phyloP scores from a whole-genome alignment of 1,140 invertebrate genomes.

The Macrostomum lignano region DNA sequence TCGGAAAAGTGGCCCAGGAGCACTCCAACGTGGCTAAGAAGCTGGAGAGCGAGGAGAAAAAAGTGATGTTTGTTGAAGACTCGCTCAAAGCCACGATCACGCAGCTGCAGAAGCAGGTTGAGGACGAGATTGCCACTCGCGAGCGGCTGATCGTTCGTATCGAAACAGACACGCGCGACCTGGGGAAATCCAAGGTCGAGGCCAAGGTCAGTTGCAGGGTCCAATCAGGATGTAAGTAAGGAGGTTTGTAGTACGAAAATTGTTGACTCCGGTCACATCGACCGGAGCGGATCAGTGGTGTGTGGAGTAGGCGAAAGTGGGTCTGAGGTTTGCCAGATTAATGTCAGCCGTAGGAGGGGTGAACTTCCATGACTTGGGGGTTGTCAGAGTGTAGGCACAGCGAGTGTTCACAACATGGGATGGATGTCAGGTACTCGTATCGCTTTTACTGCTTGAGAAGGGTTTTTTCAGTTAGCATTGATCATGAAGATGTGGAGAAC shows the following conservation, averaged over 20 bases:
- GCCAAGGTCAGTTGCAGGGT: conserved; percentile 13
- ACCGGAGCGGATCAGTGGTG: too few species aligned
- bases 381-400: too few species aligned
- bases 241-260: conserved; percentile 12
- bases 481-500: too few species aligned
- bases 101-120: conserved; percentile 15
- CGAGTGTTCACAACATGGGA: too few species aligned
- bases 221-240: conserved; percentile 11
- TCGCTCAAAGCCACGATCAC: conserved; percentile 15
- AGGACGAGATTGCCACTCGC: conserved; percentile 19
- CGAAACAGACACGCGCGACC: conserved; percentile 13
- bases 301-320: too few species aligned
- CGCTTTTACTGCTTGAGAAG: too few species aligned
- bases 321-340: too few species aligned
- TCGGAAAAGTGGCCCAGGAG: conserved; percentile 10
- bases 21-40: conserved; percentile 13
- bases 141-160: conserved; percentile 17
- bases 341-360: too few species aligned
- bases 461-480: too few species aligned
- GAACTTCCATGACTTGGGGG: too few species aligned
- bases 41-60: conserved; percentile 13
- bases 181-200: conserved; percentile 12
- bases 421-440: too few species aligned
- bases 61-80: conserved; percentile 15
- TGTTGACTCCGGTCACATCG: too few species aligned